phyloP scores from a whole-genome alignment of 2,888 invertebrate species.

The Melangyna quadrimaculata region DNA sequence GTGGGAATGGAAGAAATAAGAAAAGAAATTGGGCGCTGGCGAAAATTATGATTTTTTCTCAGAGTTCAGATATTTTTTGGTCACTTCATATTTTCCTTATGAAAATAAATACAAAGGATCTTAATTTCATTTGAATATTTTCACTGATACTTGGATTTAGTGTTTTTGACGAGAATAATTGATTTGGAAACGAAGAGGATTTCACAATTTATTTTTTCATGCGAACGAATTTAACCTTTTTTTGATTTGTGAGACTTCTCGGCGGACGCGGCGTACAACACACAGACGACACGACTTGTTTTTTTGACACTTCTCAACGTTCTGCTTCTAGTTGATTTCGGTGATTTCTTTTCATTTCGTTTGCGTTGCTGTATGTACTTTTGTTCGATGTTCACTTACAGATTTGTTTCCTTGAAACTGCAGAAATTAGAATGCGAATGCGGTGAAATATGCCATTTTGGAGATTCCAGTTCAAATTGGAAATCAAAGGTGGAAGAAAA shows the following conservation, averaged over 20 bases:
- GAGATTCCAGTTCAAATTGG: slow-evolving; percentile 29
- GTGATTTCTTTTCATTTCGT: slow-evolving; percentile 33
- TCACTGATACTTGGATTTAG: background rate
- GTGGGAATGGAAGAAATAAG: slow-evolving; percentile 12
- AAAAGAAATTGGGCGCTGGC: slow-evolving; percentile 70
- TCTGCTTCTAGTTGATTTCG: slow-evolving; percentile 38
- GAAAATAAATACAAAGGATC: background rate
- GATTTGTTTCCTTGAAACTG: slow-evolving; percentile 21
- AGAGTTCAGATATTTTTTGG: slow-evolving; percentile 7
- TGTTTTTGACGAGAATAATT: background rate
- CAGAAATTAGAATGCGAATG: too few species aligned
- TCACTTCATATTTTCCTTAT: background rate
- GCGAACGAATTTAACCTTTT: background rate
- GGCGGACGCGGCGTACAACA: slow-evolving; percentile 33
- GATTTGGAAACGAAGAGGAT: background rate
- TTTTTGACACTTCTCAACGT: slow-evolving; percentile 65
- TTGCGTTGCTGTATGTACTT: slow-evolving; percentile 20
- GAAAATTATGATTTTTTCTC: slow-evolving; percentile 36
- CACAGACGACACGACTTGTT: slow-evolving; percentile 63
- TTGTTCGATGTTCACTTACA: slow-evolving; percentile 5
- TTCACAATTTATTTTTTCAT: background rate
- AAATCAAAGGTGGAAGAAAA: background rate
- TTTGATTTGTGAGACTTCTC: slow-evolving; percentile 3
- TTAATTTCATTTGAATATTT: background rate
- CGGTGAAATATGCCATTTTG: slow-evolving; percentile 53